Base-by-base conservation (phyloP, 92 coral and sea anemone genomes). In the Metridium senile region DNA sequence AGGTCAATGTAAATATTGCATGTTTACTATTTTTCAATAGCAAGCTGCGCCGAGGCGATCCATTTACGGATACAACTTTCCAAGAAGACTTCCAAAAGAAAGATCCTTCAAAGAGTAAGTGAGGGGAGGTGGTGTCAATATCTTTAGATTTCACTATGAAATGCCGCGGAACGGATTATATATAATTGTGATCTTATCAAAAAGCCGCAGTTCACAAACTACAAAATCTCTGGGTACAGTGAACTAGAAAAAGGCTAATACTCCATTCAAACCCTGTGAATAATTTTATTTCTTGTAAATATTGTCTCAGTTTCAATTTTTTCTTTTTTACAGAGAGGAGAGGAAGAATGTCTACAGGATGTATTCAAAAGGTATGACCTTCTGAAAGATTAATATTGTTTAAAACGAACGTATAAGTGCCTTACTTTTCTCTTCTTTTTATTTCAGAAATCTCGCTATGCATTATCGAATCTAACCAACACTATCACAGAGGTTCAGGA, bases 311-410 rank as follows among this genome's bases (percentile, higher is more conserved):
- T 16, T 45, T 45, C 51, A 7, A 45, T 45, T 45, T 16, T 45
- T 45, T 7, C 16, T 45, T 45, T 7, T 45, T 45, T 9, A 54
- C 19, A 27, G 83, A 78, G 43, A 78, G 83, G 54, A 78, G 58
- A 78, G 66, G 68, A 13, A 76, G 75, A 78, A 56, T 78, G 74
- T 78, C 83, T 51, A 78, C 83, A 19, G 75, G 83, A 8, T 66
- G 83, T 26, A 56, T 78, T 2, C 72, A 22, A 67, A 78, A 78
- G 83, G 83, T 78, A 64, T 26, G 7, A 45, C 51, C 51, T n/a
- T n/a, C n/a, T n/a, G n/a, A n/a, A n/a, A n/a, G n/a, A n/a, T n/a
- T n/a, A n/a, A n/a, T n/a, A n/a, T n/a, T n/a, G n/a, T n/a, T n/a
- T n/a, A 54, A 13, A 11, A 17, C 0, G 8, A 11, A 33, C 53